These are phyloP conservation scores for Drosophila repletoides DNA, from an alignment of 1,140 invertebrate species.

Conservation along the genomic window DNA sequence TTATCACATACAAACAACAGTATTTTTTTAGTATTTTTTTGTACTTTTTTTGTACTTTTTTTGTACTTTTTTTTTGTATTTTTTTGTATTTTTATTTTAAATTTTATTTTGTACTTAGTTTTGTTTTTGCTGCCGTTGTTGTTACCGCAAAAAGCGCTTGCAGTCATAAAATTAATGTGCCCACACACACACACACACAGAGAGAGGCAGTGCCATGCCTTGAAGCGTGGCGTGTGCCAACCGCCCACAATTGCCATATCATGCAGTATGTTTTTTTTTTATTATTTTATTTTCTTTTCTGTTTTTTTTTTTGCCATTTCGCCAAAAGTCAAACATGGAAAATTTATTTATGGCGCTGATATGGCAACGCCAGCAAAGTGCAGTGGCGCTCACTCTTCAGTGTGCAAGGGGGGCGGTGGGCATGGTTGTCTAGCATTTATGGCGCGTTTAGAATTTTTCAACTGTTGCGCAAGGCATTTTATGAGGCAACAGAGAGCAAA, in stretches of 20 bases:
- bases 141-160: slow-evolving; percentile 14
- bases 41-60: slow-evolving; percentile 1
- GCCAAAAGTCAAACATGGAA: slow-evolving; percentile 48
- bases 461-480: slow-evolving; percentile 58
- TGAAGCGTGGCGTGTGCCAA: neutral
- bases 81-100: slow-evolving; percentile 9
- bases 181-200: slow-evolving; percentile 9
- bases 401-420: neutral
- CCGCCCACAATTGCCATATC: slow-evolving; percentile 15
- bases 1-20: slow-evolving; percentile 13
- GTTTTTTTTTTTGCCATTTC: slow-evolving; percentile 25
- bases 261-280: slow-evolving; percentile 4
- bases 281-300: slow-evolving; percentile 18
- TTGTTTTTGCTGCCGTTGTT: neutral
- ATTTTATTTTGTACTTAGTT: slow-evolving; percentile 5
- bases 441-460: slow-evolving; percentile 59
- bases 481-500: slow-evolving; percentile 39
- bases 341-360: slow-evolving; percentile 65
- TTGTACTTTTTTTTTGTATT: neutral
- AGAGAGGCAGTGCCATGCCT: neutral
- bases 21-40: slow-evolving; percentile 5
- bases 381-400: slow-evolving; percentile 12
- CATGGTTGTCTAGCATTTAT: slow-evolving; percentile 21
- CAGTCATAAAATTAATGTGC: slow-evolving; percentile 28
- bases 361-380: slow-evolving; percentile 40